Conservation (phyloP, 2,113 vertebrate genomes). For the Cariama cristata region DNA sequence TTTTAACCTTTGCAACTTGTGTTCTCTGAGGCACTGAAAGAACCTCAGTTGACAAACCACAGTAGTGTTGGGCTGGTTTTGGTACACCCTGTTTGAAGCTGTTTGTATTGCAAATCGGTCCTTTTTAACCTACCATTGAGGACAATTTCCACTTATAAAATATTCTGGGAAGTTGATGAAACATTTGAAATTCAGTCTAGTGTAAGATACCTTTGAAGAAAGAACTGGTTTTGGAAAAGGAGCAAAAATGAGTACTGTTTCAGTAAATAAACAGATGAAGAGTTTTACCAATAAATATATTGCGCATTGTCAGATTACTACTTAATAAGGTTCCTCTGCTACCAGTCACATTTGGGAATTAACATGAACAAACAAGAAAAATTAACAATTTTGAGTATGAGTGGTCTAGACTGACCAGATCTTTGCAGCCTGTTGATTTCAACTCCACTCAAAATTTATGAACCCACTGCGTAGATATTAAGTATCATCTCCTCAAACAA, state of each 20-base stretch:
- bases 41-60: not conserved
- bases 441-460: not conserved
- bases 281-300: not conserved
- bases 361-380: not conserved
- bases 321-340: not conserved
- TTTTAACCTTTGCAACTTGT: constrained; percentile 41
- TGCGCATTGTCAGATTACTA: not conserved
- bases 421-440: not conserved
- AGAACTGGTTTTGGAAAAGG: not conserved
- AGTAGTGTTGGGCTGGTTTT: not conserved
- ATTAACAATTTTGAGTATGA: not conserved
- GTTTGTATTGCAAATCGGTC: not conserved
- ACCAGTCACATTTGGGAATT: not conserved
- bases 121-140: not conserved
- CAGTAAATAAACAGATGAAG: not conserved
- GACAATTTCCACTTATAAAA: not conserved
- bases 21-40: not conserved
- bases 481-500: not conserved
- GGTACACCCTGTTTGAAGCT: not conserved
- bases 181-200: not conserved
- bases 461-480: not conserved
- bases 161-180: not conserved
- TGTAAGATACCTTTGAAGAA: not conserved
- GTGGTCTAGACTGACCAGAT: not conserved
- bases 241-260: not conserved